These are phyloP conservation scores for Pomacea canaliculata DNA, from an alignment of 2,888 invertebrate genomes.

Conservation along the genomic window DNA sequence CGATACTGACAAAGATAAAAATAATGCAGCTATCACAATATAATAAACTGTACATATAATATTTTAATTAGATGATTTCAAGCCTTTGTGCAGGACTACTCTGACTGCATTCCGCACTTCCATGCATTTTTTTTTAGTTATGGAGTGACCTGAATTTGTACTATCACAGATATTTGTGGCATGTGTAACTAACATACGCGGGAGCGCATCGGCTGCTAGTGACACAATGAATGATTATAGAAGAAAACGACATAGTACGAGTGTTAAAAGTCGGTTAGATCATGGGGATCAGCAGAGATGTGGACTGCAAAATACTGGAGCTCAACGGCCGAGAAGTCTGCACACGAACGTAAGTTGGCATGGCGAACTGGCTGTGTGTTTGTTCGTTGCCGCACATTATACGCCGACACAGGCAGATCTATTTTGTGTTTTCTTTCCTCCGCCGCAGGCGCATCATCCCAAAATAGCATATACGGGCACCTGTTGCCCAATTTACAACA, in stretches of 20 bases:
- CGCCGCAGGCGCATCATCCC: constrained; percentile 25
- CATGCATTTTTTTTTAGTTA: constrained; percentile 22
- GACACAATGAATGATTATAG: constrained; percentile 57
- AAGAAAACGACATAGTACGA: constrained; percentile 50
- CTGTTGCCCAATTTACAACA: constrained; percentile 18
- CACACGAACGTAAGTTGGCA: constrained; percentile 33
- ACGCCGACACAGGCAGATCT: constrained; percentile 16
- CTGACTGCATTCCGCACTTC: constrained; percentile 19
- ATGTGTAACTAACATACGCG: constrained; percentile 33
- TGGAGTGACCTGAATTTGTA: constrained; percentile 32
- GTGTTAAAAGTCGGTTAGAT: constrained; percentile 49
- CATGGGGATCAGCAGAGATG: constrained; percentile 45
- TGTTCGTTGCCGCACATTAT: constrained; percentile 30
- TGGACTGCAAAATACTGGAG: constrained; percentile 20
- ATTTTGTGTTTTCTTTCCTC: constrained; percentile 19
- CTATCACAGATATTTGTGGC: constrained; percentile 37
- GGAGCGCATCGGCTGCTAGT: constrained; percentile 26
- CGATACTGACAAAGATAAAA: too few relatives aligned
- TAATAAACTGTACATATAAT: too few relatives aligned
- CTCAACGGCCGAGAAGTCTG: constrained; percentile 30
- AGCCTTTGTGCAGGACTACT: constrained; percentile 15
- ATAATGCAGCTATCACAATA: too few relatives aligned
- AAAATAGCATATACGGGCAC: constrained; percentile 31
- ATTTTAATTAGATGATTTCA: too few relatives aligned
- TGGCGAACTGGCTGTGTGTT: not conserved